Conservation (phyloP, 2,113 vertebrate genomes). For the Emydura subglobosa region DNA sequence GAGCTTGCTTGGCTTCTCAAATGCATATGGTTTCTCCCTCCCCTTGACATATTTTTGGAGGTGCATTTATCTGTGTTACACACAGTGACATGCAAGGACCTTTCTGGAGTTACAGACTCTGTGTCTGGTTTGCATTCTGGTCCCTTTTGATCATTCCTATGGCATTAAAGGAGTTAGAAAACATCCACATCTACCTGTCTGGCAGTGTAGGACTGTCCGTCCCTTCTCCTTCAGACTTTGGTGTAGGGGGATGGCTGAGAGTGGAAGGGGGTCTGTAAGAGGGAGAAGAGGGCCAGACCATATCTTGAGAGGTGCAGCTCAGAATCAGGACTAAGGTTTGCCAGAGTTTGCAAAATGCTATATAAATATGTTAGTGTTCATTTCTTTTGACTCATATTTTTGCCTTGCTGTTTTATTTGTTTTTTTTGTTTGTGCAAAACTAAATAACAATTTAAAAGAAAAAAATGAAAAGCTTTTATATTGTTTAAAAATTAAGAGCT, state of each 20-base stretch:
- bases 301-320: not conserved
- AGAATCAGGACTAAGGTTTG: constrained; percentile 59
- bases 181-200: not conserved
- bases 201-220: not conserved
- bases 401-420: constrained; percentile 56
- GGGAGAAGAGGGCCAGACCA: not conserved
- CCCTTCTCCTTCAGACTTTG: not conserved
- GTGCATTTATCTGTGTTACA: not conserved
- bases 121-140: not conserved
- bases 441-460: constrained; percentile 43
- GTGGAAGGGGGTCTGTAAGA: not conserved
- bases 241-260: not conserved
- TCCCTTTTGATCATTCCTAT: not conserved
- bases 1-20: not conserved
- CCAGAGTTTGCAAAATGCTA: constrained; percentile 62
- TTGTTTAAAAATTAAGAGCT: constrained; percentile 65
- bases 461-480: constrained; percentile 1
- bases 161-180: not conserved
- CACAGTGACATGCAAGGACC: not conserved
- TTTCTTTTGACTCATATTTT: constrained; percentile 73
- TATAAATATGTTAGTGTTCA: constrained; percentile 62
- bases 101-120: not conserved
- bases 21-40: not conserved
- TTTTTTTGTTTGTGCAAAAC: constrained; percentile 68
- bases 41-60: not conserved